Conservation (phyloP, 1,140 invertebrate genomes). For the Artemia franciscana region DNA sequence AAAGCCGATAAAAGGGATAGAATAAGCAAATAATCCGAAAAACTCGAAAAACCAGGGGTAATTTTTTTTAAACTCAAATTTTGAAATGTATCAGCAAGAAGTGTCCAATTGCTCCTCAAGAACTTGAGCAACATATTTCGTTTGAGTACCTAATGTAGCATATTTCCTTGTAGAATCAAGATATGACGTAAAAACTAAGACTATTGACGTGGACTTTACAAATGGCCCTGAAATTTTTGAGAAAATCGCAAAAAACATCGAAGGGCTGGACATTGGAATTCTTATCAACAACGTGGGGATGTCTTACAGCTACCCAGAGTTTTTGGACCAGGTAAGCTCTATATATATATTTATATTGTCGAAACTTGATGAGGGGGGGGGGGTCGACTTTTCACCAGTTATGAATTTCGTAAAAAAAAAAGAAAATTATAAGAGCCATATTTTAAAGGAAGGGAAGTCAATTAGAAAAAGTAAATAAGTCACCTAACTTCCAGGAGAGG, state of each 20-base stretch:
- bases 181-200: constrained; percentile 21
- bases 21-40: background rate
- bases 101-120: background rate
- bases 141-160: constrained; percentile 7
- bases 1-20: background rate
- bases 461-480: no score
- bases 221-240: constrained; percentile 19
- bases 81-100: background rate
- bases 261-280: constrained; percentile 26
- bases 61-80: background rate
- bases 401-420: no score
- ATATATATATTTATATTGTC: no score
- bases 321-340: constrained; percentile 13
- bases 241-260: constrained; percentile 19
- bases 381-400: no score
- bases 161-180: constrained; percentile 14
- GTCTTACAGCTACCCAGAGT: constrained; percentile 24
- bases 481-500: no score
- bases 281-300: constrained; percentile 34
- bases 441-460: no score
- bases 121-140: background rate
- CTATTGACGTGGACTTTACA: constrained; percentile 24
- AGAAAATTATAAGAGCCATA: no score
- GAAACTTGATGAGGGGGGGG: no score
- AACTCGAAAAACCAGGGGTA: background rate